Conservation (phyloP, 2,888 invertebrate genomes). For the Drosophila borealis region DNA sequence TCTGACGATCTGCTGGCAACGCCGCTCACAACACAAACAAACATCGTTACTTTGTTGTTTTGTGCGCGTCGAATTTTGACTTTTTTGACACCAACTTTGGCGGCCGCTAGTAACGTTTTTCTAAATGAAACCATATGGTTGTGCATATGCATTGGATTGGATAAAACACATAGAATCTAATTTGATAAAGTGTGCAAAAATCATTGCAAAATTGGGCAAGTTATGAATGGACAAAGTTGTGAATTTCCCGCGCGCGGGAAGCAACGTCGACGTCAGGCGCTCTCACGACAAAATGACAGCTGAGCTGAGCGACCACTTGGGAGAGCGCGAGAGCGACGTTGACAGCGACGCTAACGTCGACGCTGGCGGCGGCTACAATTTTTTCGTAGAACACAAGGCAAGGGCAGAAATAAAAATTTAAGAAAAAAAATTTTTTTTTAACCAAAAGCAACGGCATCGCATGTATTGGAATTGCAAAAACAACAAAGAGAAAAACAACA, state of each 20-base stretch:
- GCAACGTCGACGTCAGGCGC: conserved; percentile 57
- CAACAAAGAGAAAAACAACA: conserved; percentile 13
- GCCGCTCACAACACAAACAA: conserved; percentile 64
- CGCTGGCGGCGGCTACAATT: conserved; percentile 17
- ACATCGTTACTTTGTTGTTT: conserved; percentile 73
- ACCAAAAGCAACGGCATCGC: conserved; percentile 33
- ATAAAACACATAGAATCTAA: conserved; percentile 73
- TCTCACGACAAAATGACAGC: conserved; percentile 58
- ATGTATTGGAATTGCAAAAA: conserved; percentile 30
- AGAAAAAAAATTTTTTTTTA: conserved; percentile 11
- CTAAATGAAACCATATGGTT: conserved; percentile 65
- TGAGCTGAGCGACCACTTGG: conserved; percentile 67
- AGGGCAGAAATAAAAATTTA: conserved; percentile 27
- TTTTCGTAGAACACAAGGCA: conserved; percentile 34
- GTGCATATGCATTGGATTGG: conserved; percentile 47
- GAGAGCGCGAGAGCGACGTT: conserved; percentile 39
- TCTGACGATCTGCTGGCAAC: conserved; percentile 63
- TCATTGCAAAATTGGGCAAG: conserved; percentile 53
- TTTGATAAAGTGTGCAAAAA: conserved; percentile 66
- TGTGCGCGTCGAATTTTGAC: conserved; percentile 60
- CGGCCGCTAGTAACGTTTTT: conserved; percentile 35
- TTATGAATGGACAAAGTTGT: conserved; percentile 66
- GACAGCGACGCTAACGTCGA: conserved; percentile 34
- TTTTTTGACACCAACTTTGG: conserved; percentile 76
- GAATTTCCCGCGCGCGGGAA: conserved; percentile 84